These are phyloP conservation scores for Caenorhabditis inopinata DNA, from an alignment of 1,140 invertebrate genomes.

Conservation along the genomic window DNA sequence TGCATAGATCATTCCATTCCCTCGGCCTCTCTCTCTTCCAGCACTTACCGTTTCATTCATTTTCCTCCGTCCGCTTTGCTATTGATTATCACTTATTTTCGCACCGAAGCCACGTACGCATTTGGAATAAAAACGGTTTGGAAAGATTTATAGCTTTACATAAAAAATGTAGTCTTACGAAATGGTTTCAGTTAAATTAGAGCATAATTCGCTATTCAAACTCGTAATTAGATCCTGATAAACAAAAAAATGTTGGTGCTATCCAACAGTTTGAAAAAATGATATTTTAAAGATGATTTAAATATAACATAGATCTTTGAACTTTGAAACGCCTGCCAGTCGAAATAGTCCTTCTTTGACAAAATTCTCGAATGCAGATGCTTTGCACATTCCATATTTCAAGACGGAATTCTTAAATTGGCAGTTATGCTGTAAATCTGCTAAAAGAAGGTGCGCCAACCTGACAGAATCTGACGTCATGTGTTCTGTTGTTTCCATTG, in stretches of 20 bases:
- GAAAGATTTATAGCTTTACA: no score
- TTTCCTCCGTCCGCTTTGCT: not conserved
- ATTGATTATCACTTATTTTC: not conserved
- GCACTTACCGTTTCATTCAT: not conserved
- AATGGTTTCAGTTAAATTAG: not conserved
- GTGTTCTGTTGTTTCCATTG: not conserved
- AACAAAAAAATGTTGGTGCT: not conserved
- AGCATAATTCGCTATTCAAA: not conserved
- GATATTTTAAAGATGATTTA: no score
- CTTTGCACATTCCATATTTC: constrained; percentile 13
- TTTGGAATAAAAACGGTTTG: no score
- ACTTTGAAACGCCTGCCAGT: constrained; percentile 1
- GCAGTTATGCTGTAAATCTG: no score
- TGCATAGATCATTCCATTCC: not conserved
- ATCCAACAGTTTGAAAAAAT: no score
- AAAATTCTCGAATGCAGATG: not conserved
- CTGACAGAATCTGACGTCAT: not conserved
- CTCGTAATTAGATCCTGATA: not conserved
- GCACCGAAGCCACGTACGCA: not conserved
- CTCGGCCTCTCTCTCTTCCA: not conserved
- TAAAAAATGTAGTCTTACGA: not conserved
- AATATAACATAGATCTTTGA: not conserved
- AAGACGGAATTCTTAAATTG: no score
- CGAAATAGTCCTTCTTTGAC: not conserved
- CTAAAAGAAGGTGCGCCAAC: no score